Evolutionary conservation across 1,140 invertebrate species (phyloP).

Genomic region (Penaeus chinensis): DNA sequence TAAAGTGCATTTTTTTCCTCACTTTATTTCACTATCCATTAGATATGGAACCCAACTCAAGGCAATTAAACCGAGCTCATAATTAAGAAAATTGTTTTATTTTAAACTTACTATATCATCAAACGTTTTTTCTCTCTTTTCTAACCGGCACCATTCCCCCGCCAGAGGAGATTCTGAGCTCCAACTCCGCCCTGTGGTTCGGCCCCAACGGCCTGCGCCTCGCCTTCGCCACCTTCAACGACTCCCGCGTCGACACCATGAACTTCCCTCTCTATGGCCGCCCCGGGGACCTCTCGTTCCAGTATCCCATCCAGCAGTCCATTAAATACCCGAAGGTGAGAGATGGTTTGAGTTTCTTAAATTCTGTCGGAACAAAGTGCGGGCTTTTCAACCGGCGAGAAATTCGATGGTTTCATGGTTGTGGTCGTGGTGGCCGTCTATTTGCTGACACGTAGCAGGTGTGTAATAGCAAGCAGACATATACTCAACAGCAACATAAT

Average conservation of each 20-base stretch:
- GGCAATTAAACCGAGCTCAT: background rate
- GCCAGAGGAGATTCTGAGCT: constrained; percentile 89
- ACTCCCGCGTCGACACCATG: constrained; percentile 73
- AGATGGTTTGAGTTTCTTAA: background rate
- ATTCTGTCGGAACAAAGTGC: no score
- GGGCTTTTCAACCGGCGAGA: no score
- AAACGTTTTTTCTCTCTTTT: constrained; percentile 64
- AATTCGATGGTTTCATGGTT: no score
- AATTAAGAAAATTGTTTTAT: background rate
- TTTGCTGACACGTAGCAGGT: no score
- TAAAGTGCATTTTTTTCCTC: background rate
- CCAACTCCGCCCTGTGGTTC: constrained; percentile 89
- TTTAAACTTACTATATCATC: constrained; percentile 22
- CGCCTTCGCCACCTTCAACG: constrained; percentile 87
- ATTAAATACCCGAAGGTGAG: constrained; percentile 87
- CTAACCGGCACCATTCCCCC: no score
- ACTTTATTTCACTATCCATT: no score
- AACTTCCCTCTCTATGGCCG: constrained; percentile 70
- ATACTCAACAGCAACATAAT: background rate
- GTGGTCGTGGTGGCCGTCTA: no score
- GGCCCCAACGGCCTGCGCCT: constrained; percentile 82
- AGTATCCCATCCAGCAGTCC: constrained; percentile 68
- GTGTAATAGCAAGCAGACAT: no score
- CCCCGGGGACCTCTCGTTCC: constrained; percentile 65
- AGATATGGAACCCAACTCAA: background rate